phyloP scores from a whole-genome alignment of 2,113 vertebrate genomes.

The Campylorhamphus procurvoides region DNA sequence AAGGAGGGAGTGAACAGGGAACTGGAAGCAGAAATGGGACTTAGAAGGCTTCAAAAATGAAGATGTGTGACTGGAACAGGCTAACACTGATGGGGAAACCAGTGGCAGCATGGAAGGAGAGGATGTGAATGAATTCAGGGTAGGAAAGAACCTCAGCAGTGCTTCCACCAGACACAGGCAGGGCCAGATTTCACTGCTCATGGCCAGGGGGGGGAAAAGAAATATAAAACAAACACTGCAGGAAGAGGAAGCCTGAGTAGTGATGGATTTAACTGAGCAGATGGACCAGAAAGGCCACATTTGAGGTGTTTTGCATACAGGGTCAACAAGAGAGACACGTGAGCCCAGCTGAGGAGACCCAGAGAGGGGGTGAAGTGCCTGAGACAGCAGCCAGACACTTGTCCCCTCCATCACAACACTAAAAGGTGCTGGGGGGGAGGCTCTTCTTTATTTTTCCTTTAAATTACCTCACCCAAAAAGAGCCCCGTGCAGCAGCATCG shows the following conservation, averaged over 20 bases:
- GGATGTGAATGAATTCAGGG: background rate
- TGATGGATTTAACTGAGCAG: background rate
- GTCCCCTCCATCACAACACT: background rate
- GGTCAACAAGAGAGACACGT: background rate
- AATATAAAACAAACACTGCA: fast-evolving
- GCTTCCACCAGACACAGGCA: background rate
- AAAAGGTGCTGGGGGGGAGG: background rate
- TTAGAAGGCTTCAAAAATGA: fast-evolving
- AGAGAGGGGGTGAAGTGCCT: background rate
- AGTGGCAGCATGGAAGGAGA: background rate
- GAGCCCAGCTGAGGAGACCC: background rate
- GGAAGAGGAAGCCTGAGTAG: background rate
- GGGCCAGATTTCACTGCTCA: background rate
- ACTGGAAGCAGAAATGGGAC: background rate
- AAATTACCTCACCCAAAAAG: background rate
- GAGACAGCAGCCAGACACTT: background rate
- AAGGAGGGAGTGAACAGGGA: background rate
- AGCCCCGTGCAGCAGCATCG: background rate
- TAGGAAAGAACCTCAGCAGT: background rate
- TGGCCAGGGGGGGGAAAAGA: background rate
- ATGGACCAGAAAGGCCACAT: background rate
- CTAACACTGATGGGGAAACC: background rate
- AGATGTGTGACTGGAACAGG: fast-evolving
- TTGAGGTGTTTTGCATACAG: background rate
- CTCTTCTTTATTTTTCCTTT: background rate